Percentiles rank a stretch among this genome's conserved stretches.
Conservation (phyloP, 2,797 vertebrate genomes). For the Hozukius guyotensis region DNA sequence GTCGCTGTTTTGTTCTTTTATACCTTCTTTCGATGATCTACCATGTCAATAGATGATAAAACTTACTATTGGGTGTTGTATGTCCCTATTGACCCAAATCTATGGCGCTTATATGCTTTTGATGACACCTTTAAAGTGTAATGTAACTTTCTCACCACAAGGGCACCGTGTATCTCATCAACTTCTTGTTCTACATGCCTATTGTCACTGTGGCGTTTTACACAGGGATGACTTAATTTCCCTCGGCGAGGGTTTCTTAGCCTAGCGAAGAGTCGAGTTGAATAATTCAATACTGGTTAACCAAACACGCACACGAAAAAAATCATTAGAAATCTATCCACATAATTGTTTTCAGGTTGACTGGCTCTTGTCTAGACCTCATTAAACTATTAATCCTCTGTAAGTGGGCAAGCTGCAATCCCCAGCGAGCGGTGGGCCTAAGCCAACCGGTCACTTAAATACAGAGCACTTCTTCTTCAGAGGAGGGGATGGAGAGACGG, state of each 20-base stretch:
- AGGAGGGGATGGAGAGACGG: constrained; percentile 27
- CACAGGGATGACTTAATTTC: constrained; percentile 63
- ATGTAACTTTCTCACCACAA: constrained; percentile 31
- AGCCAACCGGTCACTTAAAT: constrained; percentile 70
- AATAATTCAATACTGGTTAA: constrained; percentile 79
- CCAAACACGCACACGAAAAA: constrained; percentile 62
- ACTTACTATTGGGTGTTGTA: not conserved
- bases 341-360: constrained; percentile 80
- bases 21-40: too few species aligned
- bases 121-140: constrained; percentile 10
- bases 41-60: too few species aligned
- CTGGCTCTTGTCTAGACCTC: constrained; percentile 77
- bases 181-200: constrained; percentile 34
- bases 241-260: constrained; percentile 41
- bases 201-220: constrained; percentile 57
- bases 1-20: too few species aligned
- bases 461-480: constrained; percentile 54
- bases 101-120: not conserved
- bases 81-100: not conserved
- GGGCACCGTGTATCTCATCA: constrained; percentile 29
- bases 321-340: constrained; percentile 78
- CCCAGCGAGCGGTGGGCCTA: constrained; percentile 53
- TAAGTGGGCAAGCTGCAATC: constrained; percentile 69
- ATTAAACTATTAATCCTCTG: constrained; percentile 81
- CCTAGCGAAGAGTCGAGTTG: constrained; percentile 50